Evolutionary conservation across 2,113 vertebrate species (phyloP).

Genomic region (Cnemophilus loriae): DNA sequence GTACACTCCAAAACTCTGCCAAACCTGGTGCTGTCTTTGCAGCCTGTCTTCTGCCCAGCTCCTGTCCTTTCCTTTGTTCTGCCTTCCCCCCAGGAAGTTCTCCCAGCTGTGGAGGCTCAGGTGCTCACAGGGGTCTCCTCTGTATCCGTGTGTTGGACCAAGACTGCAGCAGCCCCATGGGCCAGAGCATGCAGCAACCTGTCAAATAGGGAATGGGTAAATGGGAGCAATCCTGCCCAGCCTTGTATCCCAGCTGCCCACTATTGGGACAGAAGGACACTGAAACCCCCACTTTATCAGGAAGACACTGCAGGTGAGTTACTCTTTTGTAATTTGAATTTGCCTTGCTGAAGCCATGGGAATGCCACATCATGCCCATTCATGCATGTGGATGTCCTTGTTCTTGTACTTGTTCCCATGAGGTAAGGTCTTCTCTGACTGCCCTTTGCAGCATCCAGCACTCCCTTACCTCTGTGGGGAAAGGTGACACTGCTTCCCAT

Average conservation of each 20-base stretch:
- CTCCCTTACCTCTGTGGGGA: background rate
- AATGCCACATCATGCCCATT: background rate
- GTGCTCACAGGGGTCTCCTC: background rate
- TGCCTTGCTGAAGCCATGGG: background rate
- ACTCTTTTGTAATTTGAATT: background rate
- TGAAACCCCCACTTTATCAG: background rate
- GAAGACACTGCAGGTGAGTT: background rate
- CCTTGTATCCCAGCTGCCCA: background rate
- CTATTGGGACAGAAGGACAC: background rate
- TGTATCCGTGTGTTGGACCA: background rate
- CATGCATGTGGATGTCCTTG: background rate
- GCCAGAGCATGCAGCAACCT: background rate
- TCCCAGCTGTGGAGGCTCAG: background rate
- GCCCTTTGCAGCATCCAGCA: background rate
- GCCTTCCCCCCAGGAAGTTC: background rate
- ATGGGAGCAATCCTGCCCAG: background rate
- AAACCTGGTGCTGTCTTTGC: background rate
- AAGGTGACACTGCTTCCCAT: background rate
- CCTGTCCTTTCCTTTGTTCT: background rate
- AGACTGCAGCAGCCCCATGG: rapidly evolving
- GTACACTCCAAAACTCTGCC: background rate
- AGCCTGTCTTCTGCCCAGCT: background rate
- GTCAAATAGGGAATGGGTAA: background rate
- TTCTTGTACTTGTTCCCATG: background rate
- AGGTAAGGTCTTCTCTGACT: background rate